These are phyloP conservation scores for Epistrophella euchroma DNA, from an alignment of 2,888 invertebrate species.

Conservation along the genomic window DNA sequence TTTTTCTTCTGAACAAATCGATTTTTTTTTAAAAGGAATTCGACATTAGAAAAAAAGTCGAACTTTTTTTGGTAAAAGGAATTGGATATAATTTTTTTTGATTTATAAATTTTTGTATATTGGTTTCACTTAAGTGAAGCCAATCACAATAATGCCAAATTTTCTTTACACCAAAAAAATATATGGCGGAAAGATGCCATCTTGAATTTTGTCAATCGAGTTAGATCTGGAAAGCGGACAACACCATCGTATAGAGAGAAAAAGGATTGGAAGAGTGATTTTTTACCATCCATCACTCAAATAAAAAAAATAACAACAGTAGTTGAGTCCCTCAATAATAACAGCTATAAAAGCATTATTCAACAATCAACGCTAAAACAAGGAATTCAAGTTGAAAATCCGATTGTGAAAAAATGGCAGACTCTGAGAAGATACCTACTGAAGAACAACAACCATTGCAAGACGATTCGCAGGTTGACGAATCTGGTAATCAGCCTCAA, in stretches of 20 bases:
- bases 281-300: constrained; percentile 85
- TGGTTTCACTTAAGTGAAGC: constrained; percentile 42
- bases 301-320: constrained; percentile 87
- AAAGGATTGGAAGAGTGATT: constrained; percentile 89
- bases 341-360: constrained; percentile 78
- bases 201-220: constrained; percentile 82
- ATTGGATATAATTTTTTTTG: no score
- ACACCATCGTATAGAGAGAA: constrained; percentile 86
- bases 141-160: constrained; percentile 6
- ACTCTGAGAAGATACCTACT: constrained; percentile 90
- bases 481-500: constrained; percentile 78
- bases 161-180: constrained; percentile 36
- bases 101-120: no score
- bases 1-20: no score
- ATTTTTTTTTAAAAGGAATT: no score
- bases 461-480: constrained; percentile 77
- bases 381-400: constrained; percentile 48
- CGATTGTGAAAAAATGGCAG: constrained; percentile 89
- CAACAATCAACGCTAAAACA: constrained; percentile 61
- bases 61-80: no score
- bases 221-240: constrained; percentile 86
- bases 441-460: constrained; percentile 85
- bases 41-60: no score
- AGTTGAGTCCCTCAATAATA: constrained; percentile 81
- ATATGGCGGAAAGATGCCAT: constrained; percentile 78